Percentiles rank a stretch among this genome's conserved stretches.
phyloP scores from a whole-genome alignment of 2,113 vertebrate species.

The Dicerorhinus sumatrensis region DNA sequence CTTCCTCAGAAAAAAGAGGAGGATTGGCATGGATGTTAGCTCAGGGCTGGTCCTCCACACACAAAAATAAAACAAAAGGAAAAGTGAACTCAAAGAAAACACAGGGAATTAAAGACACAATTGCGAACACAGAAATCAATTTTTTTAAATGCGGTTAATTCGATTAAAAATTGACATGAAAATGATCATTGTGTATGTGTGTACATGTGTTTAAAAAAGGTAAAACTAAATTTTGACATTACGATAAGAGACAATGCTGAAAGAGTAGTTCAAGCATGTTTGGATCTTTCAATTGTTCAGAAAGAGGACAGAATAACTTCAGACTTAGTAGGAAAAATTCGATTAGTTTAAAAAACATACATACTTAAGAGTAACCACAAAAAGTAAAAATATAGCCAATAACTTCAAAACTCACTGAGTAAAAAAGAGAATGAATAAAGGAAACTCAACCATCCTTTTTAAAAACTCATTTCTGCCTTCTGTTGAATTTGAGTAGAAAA shows the following conservation, averaged over 20 bases:
- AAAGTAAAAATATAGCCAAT: not conserved
- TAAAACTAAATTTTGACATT: not conserved
- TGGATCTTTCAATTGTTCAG: not conserved
- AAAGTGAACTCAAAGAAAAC: not conserved
- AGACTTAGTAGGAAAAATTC: not conserved
- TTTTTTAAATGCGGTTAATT: not conserved
- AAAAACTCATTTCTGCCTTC: not conserved
- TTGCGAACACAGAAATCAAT: not conserved
- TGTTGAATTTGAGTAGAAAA: slow-evolving; percentile 22
- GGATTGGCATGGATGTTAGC: too few relatives aligned
- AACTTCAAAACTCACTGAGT: not conserved
- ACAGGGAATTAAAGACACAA: not conserved
- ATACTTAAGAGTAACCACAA: not conserved
- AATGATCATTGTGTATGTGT: not conserved
- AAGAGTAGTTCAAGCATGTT: not conserved
- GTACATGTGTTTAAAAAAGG: not conserved
- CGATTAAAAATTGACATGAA: not conserved
- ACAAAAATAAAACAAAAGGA: too few relatives aligned
- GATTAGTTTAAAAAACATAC: not conserved
- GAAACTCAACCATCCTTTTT: not conserved
- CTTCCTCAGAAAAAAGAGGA: too few relatives aligned
- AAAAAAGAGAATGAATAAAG: not conserved
- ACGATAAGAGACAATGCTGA: not conserved
- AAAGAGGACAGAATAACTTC: not conserved
- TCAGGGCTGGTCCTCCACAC: too few relatives aligned